Evolutionary conservation across 2,113 vertebrate species (phyloP), one percentile per base, ranked within the genome.

Genomic region (Pipa parva): DNA sequence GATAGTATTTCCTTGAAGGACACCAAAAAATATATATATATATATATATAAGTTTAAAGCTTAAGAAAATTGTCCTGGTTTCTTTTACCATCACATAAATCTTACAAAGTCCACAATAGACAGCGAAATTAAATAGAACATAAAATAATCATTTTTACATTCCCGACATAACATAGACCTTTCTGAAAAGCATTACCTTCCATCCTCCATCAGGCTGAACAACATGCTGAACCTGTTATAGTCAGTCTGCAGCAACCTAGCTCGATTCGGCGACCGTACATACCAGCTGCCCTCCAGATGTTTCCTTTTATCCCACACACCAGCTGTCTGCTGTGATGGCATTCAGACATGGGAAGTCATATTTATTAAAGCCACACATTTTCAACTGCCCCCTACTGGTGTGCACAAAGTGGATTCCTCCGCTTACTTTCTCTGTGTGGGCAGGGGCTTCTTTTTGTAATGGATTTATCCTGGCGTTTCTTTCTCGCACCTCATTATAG

Each of bases 401-500:
- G 4, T 11, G 21, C 29, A 37, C 17, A 42, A 42, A 36, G 3
- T 36, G 17, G 39, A n/a, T 42, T n/a, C 17, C 7, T 18, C 39
- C n/a, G 39, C 15, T n/a, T n/a, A 15, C 13, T 24, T 2, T 26
- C 26, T 22, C 42, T 18, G 36, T 2, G 27, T 26, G 8, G 36
- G 27, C 33, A 54, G 27, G 24, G 24, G 24, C 24, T 25, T 17
- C 5, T 18, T 60, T n/a, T 42, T 33, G 59, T 24, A 9, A 28
- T 9, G 56, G 29, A 60, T 46, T 25, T 37, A 10, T 5, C 42
- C 20, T 21, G 42, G 18, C 24, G 50, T 58, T 5, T 12, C 25
- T 26, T 26, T 25, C 49, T 69, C 57, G 42, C 65, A 69, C 65
- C 57, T 69, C 65, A 69, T 69, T 69, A 69, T 18, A 28, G 28